A percentile compares a stretch with the other conserved stretches of the same genome.
These are phyloP conservation scores for Platycheirus albimanus DNA, from an alignment of 2,888 invertebrate genomes.

Conservation along the genomic window DNA sequence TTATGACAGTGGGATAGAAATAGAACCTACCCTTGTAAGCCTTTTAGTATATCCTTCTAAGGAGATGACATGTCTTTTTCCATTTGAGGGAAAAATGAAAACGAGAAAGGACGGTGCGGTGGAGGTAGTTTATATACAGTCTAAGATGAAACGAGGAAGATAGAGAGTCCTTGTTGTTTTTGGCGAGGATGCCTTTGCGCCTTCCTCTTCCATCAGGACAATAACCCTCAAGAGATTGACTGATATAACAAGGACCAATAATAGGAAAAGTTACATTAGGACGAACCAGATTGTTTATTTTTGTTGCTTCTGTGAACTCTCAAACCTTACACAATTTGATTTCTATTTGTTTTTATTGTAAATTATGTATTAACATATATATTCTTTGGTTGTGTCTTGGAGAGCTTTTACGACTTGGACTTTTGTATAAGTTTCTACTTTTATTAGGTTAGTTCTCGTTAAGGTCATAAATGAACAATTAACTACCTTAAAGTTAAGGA, in stretches of 20 bases:
- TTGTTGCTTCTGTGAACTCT: slow-evolving; percentile 26
- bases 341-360: not conserved
- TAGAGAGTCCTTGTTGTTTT: slow-evolving; percentile 34
- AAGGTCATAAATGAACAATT: no score
- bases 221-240: slow-evolving; percentile 40
- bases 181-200: not conserved
- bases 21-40: slow-evolving; percentile 36
- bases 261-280: slow-evolving; percentile 24
- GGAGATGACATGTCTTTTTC: slow-evolving; percentile 33
- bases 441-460: no score
- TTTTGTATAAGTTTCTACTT: no score
- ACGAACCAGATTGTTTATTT: slow-evolving; percentile 27
- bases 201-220: slow-evolving; percentile 16
- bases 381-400: no score
- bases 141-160: slow-evolving; percentile 51
- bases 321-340: not conserved
- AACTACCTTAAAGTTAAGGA: no score
- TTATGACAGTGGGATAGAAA: not conserved
- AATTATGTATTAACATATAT: not conserved
- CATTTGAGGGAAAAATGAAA: not conserved
- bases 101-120: slow-evolving; percentile 14
- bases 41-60: slow-evolving; percentile 27
- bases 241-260: slow-evolving; percentile 26
- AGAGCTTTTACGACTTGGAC: no score
- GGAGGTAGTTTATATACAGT: slow-evolving; percentile 36